A percentile compares a stretch with the other conserved stretches of the same genome.
Conservation (phyloP, 2,888 invertebrate species). For the Eupsilia transversa region DNA sequence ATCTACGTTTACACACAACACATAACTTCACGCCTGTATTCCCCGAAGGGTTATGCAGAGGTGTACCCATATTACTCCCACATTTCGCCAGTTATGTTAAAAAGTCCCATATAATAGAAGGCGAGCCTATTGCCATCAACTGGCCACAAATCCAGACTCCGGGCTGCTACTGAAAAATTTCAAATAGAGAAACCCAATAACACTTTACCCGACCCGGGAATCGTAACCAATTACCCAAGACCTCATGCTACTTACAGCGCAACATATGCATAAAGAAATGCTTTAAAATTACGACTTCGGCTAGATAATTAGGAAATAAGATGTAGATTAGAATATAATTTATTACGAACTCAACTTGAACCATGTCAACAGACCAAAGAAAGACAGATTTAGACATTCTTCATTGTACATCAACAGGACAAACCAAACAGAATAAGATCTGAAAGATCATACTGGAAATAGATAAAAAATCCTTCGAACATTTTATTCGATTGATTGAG, state of each 20-base stretch:
- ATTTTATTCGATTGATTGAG: background rate
- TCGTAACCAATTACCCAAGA: background rate
- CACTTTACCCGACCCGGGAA: background rate
- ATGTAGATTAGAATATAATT: background rate
- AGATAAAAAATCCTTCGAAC: background rate
- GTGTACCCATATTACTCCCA: background rate
- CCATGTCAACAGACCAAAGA: too few relatives aligned
- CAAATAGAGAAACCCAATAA: background rate
- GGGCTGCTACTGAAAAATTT: background rate
- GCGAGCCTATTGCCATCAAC: background rate
- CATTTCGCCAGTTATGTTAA: background rate
- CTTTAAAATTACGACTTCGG: background rate
- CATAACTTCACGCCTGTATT: background rate
- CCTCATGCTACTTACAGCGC: background rate
- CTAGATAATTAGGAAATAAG: background rate
- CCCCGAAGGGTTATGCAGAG: background rate
- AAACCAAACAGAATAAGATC: background rate
- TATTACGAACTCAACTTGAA: background rate
- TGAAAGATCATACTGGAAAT: background rate
- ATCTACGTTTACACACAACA: slow-evolving; percentile 2
- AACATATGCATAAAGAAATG: background rate
- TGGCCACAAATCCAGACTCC: background rate
- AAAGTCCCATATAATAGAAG: background rate
- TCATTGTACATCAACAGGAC: background rate
- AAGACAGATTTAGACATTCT: background rate